Evolutionary conservation across 2,888 invertebrate genomes (phyloP), one percentile per base, ranked within the genome.

Genomic region (Latrodectus hesperus): DNA sequence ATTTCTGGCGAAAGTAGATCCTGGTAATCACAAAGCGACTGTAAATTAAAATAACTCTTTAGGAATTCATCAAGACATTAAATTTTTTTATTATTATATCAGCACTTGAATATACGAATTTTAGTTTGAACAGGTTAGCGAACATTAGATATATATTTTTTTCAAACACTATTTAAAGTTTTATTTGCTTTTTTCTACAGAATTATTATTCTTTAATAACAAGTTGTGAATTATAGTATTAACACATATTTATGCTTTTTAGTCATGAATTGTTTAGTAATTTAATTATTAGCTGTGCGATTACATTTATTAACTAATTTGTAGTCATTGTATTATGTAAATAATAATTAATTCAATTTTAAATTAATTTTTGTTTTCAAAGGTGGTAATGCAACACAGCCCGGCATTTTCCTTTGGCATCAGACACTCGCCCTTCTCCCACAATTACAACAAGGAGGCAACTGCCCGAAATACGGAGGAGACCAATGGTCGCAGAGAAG

Each of bases 331-430:
- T 11, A 22, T 68, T 26, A 17, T 68, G 22, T 4, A 9, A 68
- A 26, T 11, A 22, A 17, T 17, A 6, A 11, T 14, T 51, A 14
- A n/a, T n/a, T 72, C 9, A 52, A 72, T 10, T 72, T 9, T 72
- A 51, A 10, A 12, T 16, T 6, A 14, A 17, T 75, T 78, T 53
- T 52, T 64, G 17, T 49, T 55, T 22, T 78, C 22, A 0, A 38
- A 89, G 89, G 84, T 86, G 74, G 88, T 89, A 60, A 80, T 88
- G 78, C 74, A 89, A 11, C 88, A 89, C 65, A 86, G 84, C 22
- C 89, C 89, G 17, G 82, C 82, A 9, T 85, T 68, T 38, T 85
- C 83, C 8, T 85, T 85, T 49, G 88, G 85, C 8, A 84, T 85
- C 17, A 77, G 74, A 6, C 89, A 89, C 53, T 89, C 89, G 1